These are phyloP conservation scores for Craniophora ligustri DNA, from an alignment of 2,888 invertebrate species.

Conservation along the genomic window DNA sequence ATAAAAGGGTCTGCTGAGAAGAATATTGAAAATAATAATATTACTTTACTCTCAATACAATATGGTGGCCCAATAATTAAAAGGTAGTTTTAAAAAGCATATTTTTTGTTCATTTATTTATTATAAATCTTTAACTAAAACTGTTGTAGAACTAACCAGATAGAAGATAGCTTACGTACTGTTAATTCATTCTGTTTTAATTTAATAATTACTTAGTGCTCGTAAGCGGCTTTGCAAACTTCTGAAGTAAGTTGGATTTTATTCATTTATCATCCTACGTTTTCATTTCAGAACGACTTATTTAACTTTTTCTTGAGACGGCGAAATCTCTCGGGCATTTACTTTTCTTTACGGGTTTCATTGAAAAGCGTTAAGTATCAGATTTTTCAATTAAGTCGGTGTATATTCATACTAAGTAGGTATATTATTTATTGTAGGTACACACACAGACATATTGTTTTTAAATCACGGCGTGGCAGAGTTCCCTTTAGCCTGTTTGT, in stretches of 20 bases:
- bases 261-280: conserved; percentile 56
- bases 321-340: conserved; percentile 34
- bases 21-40: too few relatives aligned
- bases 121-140: conserved; percentile 34
- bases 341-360: conserved; percentile 22
- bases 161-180: conserved; percentile 21
- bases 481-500: too few relatives aligned
- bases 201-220: conserved; percentile 49
- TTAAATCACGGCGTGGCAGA: too few relatives aligned
- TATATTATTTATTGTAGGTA: too few relatives aligned
- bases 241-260: conserved; percentile 49
- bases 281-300: conserved; percentile 52
- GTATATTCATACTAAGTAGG: too few relatives aligned
- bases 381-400: not conserved
- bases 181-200: conserved; percentile 48
- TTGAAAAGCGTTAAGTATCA: conserved; percentile 18
- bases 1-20: too few relatives aligned
- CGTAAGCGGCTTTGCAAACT: conserved; percentile 43
- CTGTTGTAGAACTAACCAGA: conserved; percentile 16
- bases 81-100: too few relatives aligned
- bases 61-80: too few relatives aligned
- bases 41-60: too few relatives aligned
- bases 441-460: too few relatives aligned
- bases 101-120: too few relatives aligned
- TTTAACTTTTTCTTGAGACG: conserved; percentile 56